Evolutionary conservation across 2,797 vertebrate genomes (phyloP), one percentile per base, ranked within the genome.

Genomic region (Amblyopsis hoosieri): DNA sequence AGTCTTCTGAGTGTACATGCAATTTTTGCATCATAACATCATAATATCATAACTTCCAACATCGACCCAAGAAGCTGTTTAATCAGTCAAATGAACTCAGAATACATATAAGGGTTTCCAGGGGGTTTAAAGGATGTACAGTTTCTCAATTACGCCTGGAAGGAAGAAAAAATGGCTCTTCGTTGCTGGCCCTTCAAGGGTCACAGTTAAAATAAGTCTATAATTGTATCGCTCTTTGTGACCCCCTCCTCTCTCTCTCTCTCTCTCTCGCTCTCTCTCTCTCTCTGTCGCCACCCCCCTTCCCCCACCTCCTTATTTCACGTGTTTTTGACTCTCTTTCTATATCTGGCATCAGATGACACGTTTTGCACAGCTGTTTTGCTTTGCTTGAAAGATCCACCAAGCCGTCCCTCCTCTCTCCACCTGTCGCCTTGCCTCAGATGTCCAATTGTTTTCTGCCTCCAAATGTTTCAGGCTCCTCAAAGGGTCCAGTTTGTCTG

Each of bases 351-450:
- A 66, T 64, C 55, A 68, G 75, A 54, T 54, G 58, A 54, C 66
- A 77, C 69, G 69, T 75, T 23, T 73, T 74, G 73, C 74, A 77
- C 84, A 84, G 82, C 78, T 86, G 78, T 69, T 23, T 70, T 49
- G 61, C 69, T 68, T 55, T 64, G 75, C 74, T 64, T 67, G 69
- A 81, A 70, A 59, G 64, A 76, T 72, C 64, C 12, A 19, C 15
- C 23, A 29, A 17, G 6, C 12, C 33, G 23, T 17, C 15, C 58
- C 37, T 62, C 70, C 54, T 6, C 46, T 48, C 10, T 55, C 66
- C 84, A 88, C 79, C 83, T 85, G 83, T 85, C 71, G 77, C 65
- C 15, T 50, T 52, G 31, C 3, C 23, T 76, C 62, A 78, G 46
- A 83, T 67, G 75, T 62, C 69, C 71, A 63, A 76, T 71, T 83